Base-by-base conservation (phyloP, 2,888 invertebrate species). In the Helleia helle region DNA sequence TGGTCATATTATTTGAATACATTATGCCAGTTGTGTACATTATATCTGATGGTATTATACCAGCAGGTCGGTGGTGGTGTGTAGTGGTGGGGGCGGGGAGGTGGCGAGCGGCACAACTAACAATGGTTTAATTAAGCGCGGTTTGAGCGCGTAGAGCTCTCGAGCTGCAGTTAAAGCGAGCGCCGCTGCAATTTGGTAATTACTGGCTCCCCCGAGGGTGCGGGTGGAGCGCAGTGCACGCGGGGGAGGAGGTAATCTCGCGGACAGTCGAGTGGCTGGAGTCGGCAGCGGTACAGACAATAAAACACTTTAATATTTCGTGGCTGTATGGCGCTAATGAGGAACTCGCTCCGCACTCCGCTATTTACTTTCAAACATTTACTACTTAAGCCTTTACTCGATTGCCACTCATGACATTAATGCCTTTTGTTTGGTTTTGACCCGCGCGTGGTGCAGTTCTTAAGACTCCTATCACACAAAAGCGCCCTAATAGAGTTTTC, bases 101-200 rank as follows among this genome's bases (percentile, higher is more conserved):
- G 41, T 15, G 28, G 46, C 15, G 41, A 27, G 38, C 39, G 39
- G 40, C 29, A 42, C 49, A 27, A 55, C 58, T 47, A 47, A 64
- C 65, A 68, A 62, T 66, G 57, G 58, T 54, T 66, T 61, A 65
- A 69, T 69, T 65, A 68, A 68, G 62, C 57, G 52, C 50, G 60
- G 56, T 61, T 60, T 56, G 50, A 51, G 48, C 55, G 42, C 44
- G 44, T 46, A 62, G 62, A 54, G 55, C 59, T 49, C 62, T 60
- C 53, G 43, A 43, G 45, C 44, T 54, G 55, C 51, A 52, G 55
- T 59, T 54, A 57, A 58, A 62, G 55, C 48, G 58, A 56, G 57
- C 50, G 60, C 55, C 50, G 49, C 46, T 48, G 62, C 62, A 56
- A 65, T 63, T 67, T 59, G 58, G 59, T 63, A 64, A 68, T 68